Evolutionary conservation across 1,140 invertebrate species (phyloP).

Genomic region (Probaryconus sp.): DNA sequence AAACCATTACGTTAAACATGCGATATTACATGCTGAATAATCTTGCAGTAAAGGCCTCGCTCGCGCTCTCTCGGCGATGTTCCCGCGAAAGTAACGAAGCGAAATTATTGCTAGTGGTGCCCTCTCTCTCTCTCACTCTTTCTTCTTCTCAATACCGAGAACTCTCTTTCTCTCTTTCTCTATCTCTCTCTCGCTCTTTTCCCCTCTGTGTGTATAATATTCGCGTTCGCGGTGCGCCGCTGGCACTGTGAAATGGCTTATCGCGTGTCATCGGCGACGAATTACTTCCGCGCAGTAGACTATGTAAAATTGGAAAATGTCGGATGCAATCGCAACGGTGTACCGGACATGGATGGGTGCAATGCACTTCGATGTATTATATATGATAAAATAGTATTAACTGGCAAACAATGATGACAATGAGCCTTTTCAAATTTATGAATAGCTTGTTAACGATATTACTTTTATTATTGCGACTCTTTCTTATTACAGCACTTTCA

Average conservation of each 20-base stretch:
- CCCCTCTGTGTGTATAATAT: no score
- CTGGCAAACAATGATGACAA: slow-evolving; percentile 40
- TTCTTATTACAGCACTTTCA: no score
- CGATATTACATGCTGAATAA: slow-evolving; percentile 57
- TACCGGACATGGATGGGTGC: slow-evolving; percentile 72
- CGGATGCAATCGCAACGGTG: slow-evolving; percentile 61
- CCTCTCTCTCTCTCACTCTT: not conserved
- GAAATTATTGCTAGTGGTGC: slow-evolving; percentile 58
- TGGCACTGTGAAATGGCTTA: slow-evolving; percentile 51
- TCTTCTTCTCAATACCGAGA: no score
- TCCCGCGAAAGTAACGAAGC: slow-evolving; percentile 57
- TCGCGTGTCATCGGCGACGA: slow-evolving; percentile 63
- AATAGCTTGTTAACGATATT: not conserved
- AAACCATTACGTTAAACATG: slow-evolving; percentile 58
- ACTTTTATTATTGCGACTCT: no score
- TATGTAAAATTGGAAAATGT: slow-evolving; percentile 68
- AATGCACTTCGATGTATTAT: slow-evolving; percentile 74
- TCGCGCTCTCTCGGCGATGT: slow-evolving; percentile 57
- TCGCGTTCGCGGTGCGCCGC: slow-evolving; percentile 45
- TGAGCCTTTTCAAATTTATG: slow-evolving; percentile 37
- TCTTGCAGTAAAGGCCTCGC: slow-evolving; percentile 34
- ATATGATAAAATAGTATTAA: slow-evolving; percentile 50
- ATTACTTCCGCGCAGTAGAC: slow-evolving; percentile 63
- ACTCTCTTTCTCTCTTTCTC: no score
- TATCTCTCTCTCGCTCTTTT: no score